Base-by-base conservation (phyloP, 2,797 vertebrate genomes). In the Otolemur crassicaudatus region DNA sequence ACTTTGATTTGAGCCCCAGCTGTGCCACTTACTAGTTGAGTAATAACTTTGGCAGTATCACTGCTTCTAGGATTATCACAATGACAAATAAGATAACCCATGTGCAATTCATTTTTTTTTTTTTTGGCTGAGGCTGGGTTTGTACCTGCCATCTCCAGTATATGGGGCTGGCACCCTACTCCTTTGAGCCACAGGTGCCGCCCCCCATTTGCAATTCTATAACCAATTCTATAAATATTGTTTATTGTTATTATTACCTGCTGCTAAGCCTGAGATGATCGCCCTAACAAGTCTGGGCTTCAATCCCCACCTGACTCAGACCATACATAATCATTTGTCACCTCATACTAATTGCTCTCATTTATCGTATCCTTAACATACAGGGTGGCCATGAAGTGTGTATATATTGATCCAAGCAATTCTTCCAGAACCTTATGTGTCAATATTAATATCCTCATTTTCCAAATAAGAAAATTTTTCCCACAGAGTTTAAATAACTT, bases 401-500 rank as follows among this genome's bases (percentile, higher is more conserved):
- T 14, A 53, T 53, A 56, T 37, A 65, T 37, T n/a, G 56, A 77
- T 9, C 37, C 70, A 95, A 69, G n/a, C 56, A 19, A 86, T 82
- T 23, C 70, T 76, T 43, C 31, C 22, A 76, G 87, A 90, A 80
- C 23, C 11, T 43, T 81, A 8, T 83, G 70, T 22, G 12, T 63
- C 87, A 77, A 34, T 56, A 67, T 79, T n/a, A 80, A 53, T 87
- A 63, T 90, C 9, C 6, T 81, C 61, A 46, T 88, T 94, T 86
- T 94, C n/a, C 83, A 94, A 83, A 93, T 76, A 11, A 94, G 37
- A 92, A 95, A 27, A 63, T 22, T 79, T 72, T 75, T 83, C 79
- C 73, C 43, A 70, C 19, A 60, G 46, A 92, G 12, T 23, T 75
- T 92, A 73, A 92, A 92, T 34, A 85, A 46, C 17, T 84, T 85